Base-by-base conservation (phyloP, 2,113 vertebrate genomes). In the Australoheros scitulus region DNA sequence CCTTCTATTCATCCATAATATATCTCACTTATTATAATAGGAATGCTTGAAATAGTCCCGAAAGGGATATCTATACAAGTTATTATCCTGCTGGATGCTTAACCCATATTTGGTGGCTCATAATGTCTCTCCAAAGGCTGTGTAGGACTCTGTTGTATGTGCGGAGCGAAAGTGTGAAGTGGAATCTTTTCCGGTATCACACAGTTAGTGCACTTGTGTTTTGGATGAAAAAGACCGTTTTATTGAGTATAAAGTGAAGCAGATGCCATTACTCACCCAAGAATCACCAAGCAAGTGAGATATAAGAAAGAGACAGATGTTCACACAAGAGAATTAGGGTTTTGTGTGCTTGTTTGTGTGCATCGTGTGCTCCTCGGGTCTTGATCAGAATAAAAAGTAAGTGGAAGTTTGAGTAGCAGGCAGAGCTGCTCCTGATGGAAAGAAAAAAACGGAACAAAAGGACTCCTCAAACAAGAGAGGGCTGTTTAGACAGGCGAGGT, bases 251-350 rank as follows among this genome's bases (percentile, higher is more conserved):
- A 61, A 84, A 86, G 77, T 56, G 61, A 84, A 61, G 81, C 79
- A 84, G 82, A 87, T 83, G 78, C 43, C 65, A 77, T 91, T 82
- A 68, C 59, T 82, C 65, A 32, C 57, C 22, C n/a, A 59, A 60
- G 26, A 84, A 84, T 77, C 72, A 79, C 82, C 90, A 82, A 81
- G 74, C 6, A n/a, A 82, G 68, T 18, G 50, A 82, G 77, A 80
- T 70, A 80, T 61, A 50, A 83, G 74, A 82, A 74, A 59, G 52
- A 86, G 88, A 63, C 85, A 90, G 92, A 86, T 91, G 90, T 86
- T 89, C 64, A 59, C n/a, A 52, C 24, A 60, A 61, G 64, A 70
- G 81, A 61, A 80, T 60, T 63, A 22, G 52, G 68, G 50, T 52
- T 61, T 59, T 63, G 74, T 55, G 74, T 11, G 57, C 68, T 81